Evolutionary conservation across 1,140 invertebrate genomes (phyloP), one percentile per base, ranked within the genome.

Genomic region (Drosophila takahashii): DNA sequence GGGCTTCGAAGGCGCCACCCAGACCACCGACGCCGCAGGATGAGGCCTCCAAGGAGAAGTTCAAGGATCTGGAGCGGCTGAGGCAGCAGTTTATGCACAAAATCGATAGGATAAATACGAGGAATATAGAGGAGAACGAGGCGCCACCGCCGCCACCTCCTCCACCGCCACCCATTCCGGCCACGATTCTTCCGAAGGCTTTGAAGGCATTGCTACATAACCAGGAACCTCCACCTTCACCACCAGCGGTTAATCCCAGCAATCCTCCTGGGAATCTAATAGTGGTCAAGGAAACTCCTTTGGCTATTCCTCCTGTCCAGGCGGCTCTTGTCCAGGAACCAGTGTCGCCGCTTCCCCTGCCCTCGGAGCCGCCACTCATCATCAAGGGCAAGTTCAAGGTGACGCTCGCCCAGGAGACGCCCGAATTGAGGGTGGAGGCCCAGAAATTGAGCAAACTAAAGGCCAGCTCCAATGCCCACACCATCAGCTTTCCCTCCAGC

Each of bases 401-500:
- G 6, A 76, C 87, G 6, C 80, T 90, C 29, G 84, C 92, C 7
- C 93, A 91, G 37, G 93, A 94, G 57, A 93, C 94, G 1, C 93
- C 93, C 1, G 94, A 94, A 37, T 92, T 93, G 29, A 93, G 93
- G 10, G 92, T 92, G 6, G 57, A 94, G 92, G 90, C 93, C 74
- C 26, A 93, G 78, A 70, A 87, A 41, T 36, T 93, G 61, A 67
- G 84, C 70, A 11, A 92, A 22, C 45, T 92, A 59, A 59, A 89
- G 77, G 66, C 93, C 15, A 79, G 75, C 50, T 91, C 93, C 51
- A 94, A 94, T 86, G 92, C 94, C 3, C 94, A 95, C 60, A 95
- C 95, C 8, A 94, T 95, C 15, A 94, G 94, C 80, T 95, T 94
- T 75, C 94, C 93, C 44, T 91, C 93, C 47, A 93, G 93, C 18